These are phyloP conservation scores for Mythimna pallens DNA, from an alignment of 2,888 invertebrate genomes.

Conservation along the genomic window DNA sequence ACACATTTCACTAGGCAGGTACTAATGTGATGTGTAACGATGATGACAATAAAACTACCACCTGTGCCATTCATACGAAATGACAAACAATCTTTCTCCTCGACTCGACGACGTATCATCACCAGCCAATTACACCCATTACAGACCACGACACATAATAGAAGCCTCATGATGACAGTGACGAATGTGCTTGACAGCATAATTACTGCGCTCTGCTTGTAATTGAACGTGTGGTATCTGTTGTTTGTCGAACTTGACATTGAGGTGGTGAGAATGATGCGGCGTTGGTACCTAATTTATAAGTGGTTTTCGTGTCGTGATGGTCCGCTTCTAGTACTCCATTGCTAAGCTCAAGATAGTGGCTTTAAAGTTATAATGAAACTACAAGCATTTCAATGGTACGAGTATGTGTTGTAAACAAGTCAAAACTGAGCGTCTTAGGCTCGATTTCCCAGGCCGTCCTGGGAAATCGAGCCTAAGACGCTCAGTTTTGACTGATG, in stretches of 20 bases:
- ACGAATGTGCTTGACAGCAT: slow-evolving; percentile 46
- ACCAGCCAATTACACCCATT: slow-evolving; percentile 27
- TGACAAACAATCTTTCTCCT: slow-evolving; percentile 32
- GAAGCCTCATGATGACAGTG: slow-evolving; percentile 22
- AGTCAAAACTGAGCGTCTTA: too few relatives aligned
- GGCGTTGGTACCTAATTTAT: not conserved
- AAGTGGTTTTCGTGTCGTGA: not conserved
- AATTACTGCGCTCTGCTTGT: slow-evolving; percentile 46
- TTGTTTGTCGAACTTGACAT: slow-evolving; percentile 52
- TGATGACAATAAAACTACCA: not conserved
- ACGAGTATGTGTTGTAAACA: too few relatives aligned
- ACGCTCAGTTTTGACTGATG: too few relatives aligned
- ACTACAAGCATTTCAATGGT: too few relatives aligned
- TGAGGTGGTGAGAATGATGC: slow-evolving; percentile 15
- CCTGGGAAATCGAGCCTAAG: too few relatives aligned
- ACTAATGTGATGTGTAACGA: slow-evolving; percentile 2
- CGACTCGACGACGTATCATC: slow-evolving; percentile 12
- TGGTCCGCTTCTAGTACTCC: not conserved
- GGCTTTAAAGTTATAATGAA: too few relatives aligned
- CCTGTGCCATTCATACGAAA: slow-evolving; percentile 4
- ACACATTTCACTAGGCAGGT: not conserved
- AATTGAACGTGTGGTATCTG: slow-evolving; percentile 22
- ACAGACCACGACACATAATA: slow-evolving; percentile 14
- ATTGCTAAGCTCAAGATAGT: too few relatives aligned
- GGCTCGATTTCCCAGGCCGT: too few relatives aligned